phyloP scores from a whole-genome alignment of 2,797 vertebrate species.

The Megalops cyprinoides region DNA sequence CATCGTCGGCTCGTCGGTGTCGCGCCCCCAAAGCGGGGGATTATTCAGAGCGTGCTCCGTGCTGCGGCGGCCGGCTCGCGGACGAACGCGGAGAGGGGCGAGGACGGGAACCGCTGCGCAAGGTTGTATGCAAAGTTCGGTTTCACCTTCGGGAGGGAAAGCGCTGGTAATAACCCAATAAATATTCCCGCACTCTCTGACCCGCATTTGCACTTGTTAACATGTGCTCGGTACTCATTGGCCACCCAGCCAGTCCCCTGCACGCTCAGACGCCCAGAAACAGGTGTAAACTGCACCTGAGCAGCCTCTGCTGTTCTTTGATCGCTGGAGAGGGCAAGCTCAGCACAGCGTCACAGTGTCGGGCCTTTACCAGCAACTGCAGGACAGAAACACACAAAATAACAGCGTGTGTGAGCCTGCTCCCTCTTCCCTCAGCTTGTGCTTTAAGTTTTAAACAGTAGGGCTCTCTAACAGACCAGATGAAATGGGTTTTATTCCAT shows the following conservation, averaged over 20 bases:
- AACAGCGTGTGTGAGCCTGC: background rate
- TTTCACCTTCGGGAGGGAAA: slow-evolving; percentile 53
- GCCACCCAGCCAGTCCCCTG: no score
- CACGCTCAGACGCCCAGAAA: no score
- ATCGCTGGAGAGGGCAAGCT: background rate
- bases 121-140: slow-evolving; percentile 61
- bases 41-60: slow-evolving; percentile 62
- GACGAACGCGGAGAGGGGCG: slow-evolving; percentile 35
- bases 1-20: slow-evolving; percentile 52
- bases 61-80: slow-evolving; percentile 21
- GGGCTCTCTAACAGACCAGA: no score
- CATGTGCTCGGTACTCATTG: slow-evolving; percentile 24
- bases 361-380: background rate
- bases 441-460: no score
- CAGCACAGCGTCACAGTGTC: no score
- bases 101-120: slow-evolving; percentile 44
- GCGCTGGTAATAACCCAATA: slow-evolving; percentile 52
- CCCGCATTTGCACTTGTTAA: slow-evolving; percentile 50
- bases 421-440: no score
- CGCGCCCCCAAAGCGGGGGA: slow-evolving; percentile 52
- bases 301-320: background rate
- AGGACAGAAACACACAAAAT: background rate
- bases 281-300: slow-evolving; percentile 32
- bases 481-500: no score
- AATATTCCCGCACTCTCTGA: slow-evolving; percentile 49